Evolutionary conservation across 2,113 vertebrate species (phyloP).

Genomic region (Mustela lutreola): DNA sequence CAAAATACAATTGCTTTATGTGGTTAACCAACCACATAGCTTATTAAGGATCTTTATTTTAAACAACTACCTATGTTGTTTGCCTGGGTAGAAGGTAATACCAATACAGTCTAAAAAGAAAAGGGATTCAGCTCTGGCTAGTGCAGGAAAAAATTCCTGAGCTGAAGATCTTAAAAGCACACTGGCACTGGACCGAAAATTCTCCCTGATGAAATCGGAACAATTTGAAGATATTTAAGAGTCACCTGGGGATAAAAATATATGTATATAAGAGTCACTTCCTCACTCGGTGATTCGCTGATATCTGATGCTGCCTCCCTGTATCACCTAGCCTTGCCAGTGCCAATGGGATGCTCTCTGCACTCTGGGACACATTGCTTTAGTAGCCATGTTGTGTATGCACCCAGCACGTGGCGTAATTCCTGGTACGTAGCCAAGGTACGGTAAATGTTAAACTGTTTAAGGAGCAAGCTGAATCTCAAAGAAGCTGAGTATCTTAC

Average conservation of each 20-base stretch:
- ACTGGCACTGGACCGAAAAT: not conserved
- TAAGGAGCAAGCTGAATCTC: not conserved
- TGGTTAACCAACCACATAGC: not conserved
- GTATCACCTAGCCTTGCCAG: not conserved
- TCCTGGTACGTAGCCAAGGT: not conserved
- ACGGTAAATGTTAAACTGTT: not conserved
- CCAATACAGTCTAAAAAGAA: not conserved
- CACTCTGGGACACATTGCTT: not conserved
- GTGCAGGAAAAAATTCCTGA: not conserved
- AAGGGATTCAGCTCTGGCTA: not conserved
- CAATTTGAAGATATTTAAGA: not conserved
- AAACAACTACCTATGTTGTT: not conserved
- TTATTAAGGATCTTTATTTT: not conserved
- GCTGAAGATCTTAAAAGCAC: not conserved
- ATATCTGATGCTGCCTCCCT: not conserved
- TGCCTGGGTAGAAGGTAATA: not conserved
- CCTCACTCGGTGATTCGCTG: not conserved
- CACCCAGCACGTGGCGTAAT: not conserved
- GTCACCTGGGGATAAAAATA: too few species aligned
- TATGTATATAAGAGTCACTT: not conserved
- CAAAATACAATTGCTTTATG: not conserved
- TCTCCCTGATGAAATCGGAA: constrained; percentile 17
- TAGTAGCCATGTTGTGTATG: too few species aligned
- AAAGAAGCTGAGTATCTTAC: not conserved
- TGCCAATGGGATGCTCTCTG: fast-evolving